Base-by-base conservation (phyloP, 2,113 vertebrate species). In the Cynopterus brachyotis region DNA sequence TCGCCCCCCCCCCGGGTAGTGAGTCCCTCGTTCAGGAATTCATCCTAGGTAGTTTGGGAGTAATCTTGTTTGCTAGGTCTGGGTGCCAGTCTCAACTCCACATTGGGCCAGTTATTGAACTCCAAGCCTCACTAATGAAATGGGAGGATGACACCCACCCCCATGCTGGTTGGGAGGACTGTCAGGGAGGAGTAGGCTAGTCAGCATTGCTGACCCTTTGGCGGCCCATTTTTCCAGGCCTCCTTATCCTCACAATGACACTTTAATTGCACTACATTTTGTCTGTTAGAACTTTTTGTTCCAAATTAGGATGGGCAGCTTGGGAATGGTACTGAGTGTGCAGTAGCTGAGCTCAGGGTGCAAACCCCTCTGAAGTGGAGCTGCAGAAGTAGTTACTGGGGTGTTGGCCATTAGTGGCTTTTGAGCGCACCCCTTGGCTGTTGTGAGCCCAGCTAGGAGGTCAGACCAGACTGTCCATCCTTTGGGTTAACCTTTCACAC, bases 1-100 rank as follows among this genome's bases (percentile, higher is more conserved):
- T 0, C 1, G 42, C 67, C 24, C 2, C 30, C 17, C 55, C 20
- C 16, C 0, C 1, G 5, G 50, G 42, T 32, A 60, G 13, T 20
- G 10, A 94, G 64, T 59, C 55, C 37, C 32, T 59, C 32, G 13
- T 53, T 82, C 4, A 64, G 66, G 11, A 26, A 47, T 83, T 79
- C 9, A 1, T 90, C 28, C 16, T 20, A n/a, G 57, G 13, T 42
- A 28, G 12, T 40, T n/a, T n/a, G 40, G 47, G 32, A 66, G 28
- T 50, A 9, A n/a, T 37, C 2, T 1, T 53, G 9, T 57, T 45
- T 83, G 45, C 78, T 72, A 37, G 24, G n/a, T 86, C 20, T 81
- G 15, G 35, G 7, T 60, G 3, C 35, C 37, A 78, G 4, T 32
- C 76, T 80, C 40, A 73, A 1, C 16, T 59, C 53, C n/a, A 45